Evolutionary conservation across 2,113 vertebrate genomes (phyloP).

Genomic region (Sclerurus mexicanus): DNA sequence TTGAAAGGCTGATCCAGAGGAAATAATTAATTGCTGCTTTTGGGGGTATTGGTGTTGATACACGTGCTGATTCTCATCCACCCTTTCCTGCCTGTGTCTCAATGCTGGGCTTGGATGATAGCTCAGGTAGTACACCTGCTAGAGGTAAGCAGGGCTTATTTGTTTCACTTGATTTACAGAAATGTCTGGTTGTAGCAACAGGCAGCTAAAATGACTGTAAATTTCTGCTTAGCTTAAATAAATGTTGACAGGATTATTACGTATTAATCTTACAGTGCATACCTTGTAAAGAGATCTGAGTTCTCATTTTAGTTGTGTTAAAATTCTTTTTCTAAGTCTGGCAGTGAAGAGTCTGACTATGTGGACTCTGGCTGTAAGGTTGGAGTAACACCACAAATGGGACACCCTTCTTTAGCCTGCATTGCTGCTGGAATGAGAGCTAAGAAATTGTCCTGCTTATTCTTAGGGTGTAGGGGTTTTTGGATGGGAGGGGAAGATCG

Average conservation of each 20-base stretch:
- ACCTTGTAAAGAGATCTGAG: background rate
- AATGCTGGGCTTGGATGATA: background rate
- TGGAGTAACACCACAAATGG: background rate
- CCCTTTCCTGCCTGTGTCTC: background rate
- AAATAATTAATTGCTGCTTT: background rate
- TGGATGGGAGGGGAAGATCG: background rate
- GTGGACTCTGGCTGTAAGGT: background rate
- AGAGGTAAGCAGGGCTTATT: background rate
- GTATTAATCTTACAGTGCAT: background rate
- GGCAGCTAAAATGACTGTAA: background rate
- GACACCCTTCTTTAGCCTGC: background rate
- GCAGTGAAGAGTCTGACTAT: background rate
- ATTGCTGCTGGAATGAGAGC: background rate
- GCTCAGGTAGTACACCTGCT: background rate
- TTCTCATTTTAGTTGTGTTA: background rate
- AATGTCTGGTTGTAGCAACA: background rate
- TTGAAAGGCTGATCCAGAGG: background rate
- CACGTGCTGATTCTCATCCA: background rate
- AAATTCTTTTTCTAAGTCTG: background rate
- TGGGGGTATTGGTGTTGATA: background rate
- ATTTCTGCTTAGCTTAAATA: background rate
- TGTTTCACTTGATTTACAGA: background rate
- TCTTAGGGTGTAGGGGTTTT: background rate
- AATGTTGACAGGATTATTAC: slow-evolving; percentile 20
- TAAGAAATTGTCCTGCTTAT: background rate